phyloP scores from a whole-genome alignment of 2,888 invertebrate genomes.

The Ophion ellenae region DNA sequence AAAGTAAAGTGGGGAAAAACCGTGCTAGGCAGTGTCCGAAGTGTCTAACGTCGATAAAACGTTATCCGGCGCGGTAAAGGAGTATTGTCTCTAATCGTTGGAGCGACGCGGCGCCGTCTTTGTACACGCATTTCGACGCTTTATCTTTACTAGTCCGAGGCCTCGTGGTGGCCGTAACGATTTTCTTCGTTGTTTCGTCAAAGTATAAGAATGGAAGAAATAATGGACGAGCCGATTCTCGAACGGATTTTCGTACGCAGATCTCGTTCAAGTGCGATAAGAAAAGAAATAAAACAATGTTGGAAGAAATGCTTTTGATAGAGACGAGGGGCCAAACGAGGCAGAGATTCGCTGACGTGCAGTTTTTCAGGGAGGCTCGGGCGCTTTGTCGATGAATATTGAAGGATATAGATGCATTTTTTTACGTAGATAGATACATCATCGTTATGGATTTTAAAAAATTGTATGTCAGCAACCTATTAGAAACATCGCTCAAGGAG shows the following conservation, averaged over 20 bases:
- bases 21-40: conserved; percentile 63
- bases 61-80: conserved; percentile 4
- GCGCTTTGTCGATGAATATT: neutral
- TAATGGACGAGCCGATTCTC: neutral
- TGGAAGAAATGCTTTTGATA: neutral
- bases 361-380: neutral
- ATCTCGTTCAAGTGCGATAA: neutral
- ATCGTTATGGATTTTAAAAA: no score
- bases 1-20: neutral
- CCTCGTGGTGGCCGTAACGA: conserved; percentile 4
- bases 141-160: neutral
- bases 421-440: no score
- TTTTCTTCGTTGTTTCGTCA: conserved; percentile 13
- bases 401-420: no score
- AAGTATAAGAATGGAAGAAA: neutral
- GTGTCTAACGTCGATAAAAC: conserved; percentile 32
- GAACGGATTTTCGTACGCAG: neutral
- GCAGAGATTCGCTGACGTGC: neutral
- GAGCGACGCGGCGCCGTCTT: conserved; percentile 16
- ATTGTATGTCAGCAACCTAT: no score
- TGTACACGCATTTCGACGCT: neutral
- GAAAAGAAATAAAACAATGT: neutral
- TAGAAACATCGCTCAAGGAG: neutral
- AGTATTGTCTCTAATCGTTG: conserved; percentile 29
- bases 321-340: neutral